A percentile compares a stretch with the other conserved stretches of the same genome.
These are phyloP conservation scores for Euplexia lucipara DNA, from an alignment of 2,888 invertebrate species.

Conservation along the genomic window DNA sequence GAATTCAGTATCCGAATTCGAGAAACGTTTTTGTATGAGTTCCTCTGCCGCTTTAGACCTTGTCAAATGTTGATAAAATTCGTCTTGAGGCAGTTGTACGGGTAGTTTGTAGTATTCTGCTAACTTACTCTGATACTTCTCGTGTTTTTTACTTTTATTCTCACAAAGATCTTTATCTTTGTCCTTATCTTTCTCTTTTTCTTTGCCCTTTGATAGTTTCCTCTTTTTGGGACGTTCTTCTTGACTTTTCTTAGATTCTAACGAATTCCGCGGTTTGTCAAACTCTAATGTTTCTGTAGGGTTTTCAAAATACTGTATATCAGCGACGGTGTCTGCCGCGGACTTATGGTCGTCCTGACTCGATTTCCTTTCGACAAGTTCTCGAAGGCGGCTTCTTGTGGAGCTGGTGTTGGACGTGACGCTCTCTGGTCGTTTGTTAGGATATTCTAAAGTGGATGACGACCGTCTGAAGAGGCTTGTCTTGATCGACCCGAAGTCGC, in stretches of 20 bases:
- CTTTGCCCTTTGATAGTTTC: slow-evolving; percentile 83
- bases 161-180: slow-evolving; percentile 81
- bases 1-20: slow-evolving; percentile 87
- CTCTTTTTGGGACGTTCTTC: slow-evolving; percentile 88
- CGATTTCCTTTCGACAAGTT: slow-evolving; percentile 89
- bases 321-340: slow-evolving; percentile 87
- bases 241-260: slow-evolving; percentile 83
- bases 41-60: slow-evolving; percentile 87
- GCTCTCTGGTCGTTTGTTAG: slow-evolving; percentile 87
- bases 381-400: slow-evolving; percentile 90
- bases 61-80: slow-evolving; percentile 88
- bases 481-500: slow-evolving; percentile 89
- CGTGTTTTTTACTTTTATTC: slow-evolving; percentile 85
- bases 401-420: slow-evolving; percentile 88
- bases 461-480: slow-evolving; percentile 89
- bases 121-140: slow-evolving; percentile 88
- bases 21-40: slow-evolving; percentile 84
- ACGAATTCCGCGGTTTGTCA: slow-evolving; percentile 83
- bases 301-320: slow-evolving; percentile 89
- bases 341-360: slow-evolving; percentile 88
- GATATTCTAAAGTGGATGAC: slow-evolving; percentile 86
- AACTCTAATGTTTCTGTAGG: slow-evolving; percentile 89
- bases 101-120: slow-evolving; percentile 88
- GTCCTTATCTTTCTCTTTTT: slow-evolving; percentile 83
- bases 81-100: slow-evolving; percentile 87